Conservation (phyloP, 1,140 invertebrate species). For the Pristionchus pacificus region DNA sequence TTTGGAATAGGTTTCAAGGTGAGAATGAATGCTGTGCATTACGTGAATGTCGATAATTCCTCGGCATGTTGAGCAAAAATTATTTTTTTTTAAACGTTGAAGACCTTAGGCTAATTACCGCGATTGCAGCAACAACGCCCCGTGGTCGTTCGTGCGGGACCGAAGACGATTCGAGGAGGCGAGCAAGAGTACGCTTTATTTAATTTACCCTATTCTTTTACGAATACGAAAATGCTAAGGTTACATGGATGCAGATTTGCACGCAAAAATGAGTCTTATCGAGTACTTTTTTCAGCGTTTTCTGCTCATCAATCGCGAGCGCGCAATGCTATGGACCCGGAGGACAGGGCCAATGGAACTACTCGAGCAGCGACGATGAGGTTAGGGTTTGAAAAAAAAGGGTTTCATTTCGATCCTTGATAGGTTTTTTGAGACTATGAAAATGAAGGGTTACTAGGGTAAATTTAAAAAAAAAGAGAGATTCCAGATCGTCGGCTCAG, state of each 20-base stretch:
- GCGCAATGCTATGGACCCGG: neutral
- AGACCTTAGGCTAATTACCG: no score
- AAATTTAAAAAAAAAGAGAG: no score
- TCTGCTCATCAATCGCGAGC: conserved; percentile 1
- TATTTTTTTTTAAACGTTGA: neutral
- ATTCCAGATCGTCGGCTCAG: neutral
- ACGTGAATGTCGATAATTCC: neutral
- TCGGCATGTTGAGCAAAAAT: neutral
- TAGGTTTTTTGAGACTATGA: no score
- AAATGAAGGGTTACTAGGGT: no score
- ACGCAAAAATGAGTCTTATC: neutral
- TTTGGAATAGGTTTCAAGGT: neutral
- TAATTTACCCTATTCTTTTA: no score
- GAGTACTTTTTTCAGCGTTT: neutral
- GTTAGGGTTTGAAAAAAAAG: no score
- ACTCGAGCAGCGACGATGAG: neutral
- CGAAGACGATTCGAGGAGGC: conserved; percentile 1
- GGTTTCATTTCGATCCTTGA: no score
- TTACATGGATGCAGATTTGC: no score
- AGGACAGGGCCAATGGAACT: neutral
- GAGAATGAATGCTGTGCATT: neutral
- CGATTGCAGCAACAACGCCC: neutral
- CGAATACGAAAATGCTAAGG: no score
- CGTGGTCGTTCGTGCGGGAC: conserved; percentile 4
- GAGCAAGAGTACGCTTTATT: neutral